Conservation (phyloP, 2,797 vertebrate genomes). For the Enteromius afrohamiltoni region DNA sequence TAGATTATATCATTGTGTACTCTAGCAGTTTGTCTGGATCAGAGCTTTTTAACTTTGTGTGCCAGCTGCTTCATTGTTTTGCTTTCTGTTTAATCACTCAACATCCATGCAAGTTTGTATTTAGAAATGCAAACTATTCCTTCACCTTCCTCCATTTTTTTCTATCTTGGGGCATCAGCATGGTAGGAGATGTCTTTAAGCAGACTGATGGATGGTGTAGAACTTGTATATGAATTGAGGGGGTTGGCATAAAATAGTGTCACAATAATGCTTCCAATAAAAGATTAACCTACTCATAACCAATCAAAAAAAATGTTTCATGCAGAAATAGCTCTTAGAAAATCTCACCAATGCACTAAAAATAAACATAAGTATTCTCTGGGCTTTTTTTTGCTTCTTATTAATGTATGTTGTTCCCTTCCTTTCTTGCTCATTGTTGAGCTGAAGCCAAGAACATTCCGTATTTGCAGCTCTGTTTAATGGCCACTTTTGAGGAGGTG, state of each 20-base stretch:
- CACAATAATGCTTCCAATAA: conserved; percentile 44
- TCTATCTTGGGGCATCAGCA: conserved; percentile 57
- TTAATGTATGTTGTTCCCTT: conserved; percentile 75
- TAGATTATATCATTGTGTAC: conserved; percentile 8
- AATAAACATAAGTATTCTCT: conserved; percentile 20
- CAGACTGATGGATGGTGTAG: conserved; percentile 78
- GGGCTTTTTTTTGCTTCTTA: conserved; percentile 46
- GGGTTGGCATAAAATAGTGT: conserved; percentile 60
- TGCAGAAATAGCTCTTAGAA: conserved; percentile 33
- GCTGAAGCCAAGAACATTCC: conserved; percentile 81
- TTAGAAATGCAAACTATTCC: conserved; percentile 59
- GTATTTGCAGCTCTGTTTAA: conserved; percentile 78
- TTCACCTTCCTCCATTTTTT: conserved; percentile 14
- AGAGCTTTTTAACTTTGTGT: conserved; percentile 45
- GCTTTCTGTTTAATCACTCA: conserved; percentile 66
- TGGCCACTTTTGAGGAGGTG: conserved; percentile 75
- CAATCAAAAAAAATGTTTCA: conserved; percentile 34
- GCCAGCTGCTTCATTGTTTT: conserved; percentile 53
- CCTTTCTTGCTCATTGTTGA: conserved; percentile 80
- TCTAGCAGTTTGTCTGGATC: conserved; percentile 36
- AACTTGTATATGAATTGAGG: conserved; percentile 66
- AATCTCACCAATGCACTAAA: neutral
- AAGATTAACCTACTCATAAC: conserved; percentile 46
- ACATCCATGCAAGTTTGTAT: conserved; percentile 53
- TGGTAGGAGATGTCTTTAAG: conserved; percentile 75